A percentile compares a stretch with the other conserved stretches of the same genome.
These are phyloP conservation scores for Spinus pinus DNA, from an alignment of 2,797 vertebrate species.

Conservation along the genomic window DNA sequence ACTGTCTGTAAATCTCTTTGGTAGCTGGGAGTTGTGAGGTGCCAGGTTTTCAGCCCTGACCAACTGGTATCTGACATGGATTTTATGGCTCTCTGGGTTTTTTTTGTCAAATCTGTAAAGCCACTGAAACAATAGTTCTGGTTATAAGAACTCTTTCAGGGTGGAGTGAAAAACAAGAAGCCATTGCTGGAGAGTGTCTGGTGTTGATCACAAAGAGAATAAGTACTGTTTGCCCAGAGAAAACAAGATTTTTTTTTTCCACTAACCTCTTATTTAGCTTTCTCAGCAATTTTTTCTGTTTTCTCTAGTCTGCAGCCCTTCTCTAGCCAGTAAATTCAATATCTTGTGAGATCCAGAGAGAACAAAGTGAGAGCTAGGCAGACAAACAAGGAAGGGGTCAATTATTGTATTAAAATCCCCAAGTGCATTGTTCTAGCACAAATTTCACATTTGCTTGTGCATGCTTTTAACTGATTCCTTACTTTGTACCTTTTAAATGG, in stretches of 20 bases:
- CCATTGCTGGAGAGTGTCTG: constrained; percentile 11
- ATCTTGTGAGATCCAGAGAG: constrained; percentile 54
- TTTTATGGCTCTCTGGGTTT: neutral
- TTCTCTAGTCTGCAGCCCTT: constrained; percentile 50
- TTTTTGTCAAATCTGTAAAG: neutral
- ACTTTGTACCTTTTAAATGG: constrained; percentile 59
- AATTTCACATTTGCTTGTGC: constrained; percentile 49
- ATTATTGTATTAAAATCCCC: constrained; percentile 61
- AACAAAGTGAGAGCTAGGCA: constrained; percentile 58
- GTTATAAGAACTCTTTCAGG: neutral
- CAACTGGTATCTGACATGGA: neutral
- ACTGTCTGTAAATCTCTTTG: neutral
- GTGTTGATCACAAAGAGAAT: constrained; percentile 49
- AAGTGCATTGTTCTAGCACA: constrained; percentile 60
- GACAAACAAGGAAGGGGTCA: constrained; percentile 56
- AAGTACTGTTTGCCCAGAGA: constrained; percentile 30
- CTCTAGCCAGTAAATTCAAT: constrained; percentile 55
- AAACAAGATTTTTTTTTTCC: constrained; percentile 48
- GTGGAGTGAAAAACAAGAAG: neutral
- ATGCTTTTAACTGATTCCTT: constrained; percentile 64
- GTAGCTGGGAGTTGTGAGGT: neutral
- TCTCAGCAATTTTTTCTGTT: constrained; percentile 60
- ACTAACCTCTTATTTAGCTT: constrained; percentile 48
- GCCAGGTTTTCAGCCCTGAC: neutral
- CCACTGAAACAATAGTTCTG: neutral